A percentile compares a stretch with the other conserved stretches of the same genome.
These are phyloP conservation scores for Silvanus unidentatus DNA, from an alignment of 2,888 invertebrate genomes.

Conservation along the genomic window DNA sequence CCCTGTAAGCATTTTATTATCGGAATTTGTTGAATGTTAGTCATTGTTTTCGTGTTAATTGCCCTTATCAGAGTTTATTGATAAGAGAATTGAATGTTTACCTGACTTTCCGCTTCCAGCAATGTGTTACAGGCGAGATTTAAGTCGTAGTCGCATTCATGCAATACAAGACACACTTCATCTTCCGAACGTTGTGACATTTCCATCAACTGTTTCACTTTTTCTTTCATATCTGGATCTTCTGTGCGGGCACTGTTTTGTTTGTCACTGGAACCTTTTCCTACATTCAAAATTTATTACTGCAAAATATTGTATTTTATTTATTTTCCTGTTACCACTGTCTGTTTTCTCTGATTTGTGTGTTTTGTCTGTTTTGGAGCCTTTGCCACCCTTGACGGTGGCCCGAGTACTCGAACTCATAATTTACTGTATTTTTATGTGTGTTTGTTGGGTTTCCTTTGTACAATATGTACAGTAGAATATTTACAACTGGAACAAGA, in stretches of 20 bases:
- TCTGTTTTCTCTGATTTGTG: constrained; percentile 44
- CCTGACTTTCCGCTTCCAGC: constrained; percentile 52
- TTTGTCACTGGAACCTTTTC: constrained; percentile 39
- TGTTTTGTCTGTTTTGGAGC: constrained; percentile 42
- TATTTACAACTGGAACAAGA: constrained; percentile 59
- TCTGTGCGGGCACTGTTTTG: constrained; percentile 46
- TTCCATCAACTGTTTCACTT: constrained; percentile 81
- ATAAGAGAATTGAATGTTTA: neutral
- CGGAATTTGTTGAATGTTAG: too few species aligned
- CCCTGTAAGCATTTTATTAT: constrained; percentile 48
- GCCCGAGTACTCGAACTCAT: constrained; percentile 67
- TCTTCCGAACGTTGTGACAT: constrained; percentile 86
- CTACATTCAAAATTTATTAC: constrained; percentile 19
- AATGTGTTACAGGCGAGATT: constrained; percentile 76
- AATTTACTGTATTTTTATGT: too few species aligned
- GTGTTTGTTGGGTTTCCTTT: constrained; percentile 49
- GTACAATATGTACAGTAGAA: constrained; percentile 69
- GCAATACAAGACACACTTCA: constrained; percentile 85
- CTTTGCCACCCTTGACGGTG: constrained; percentile 59
- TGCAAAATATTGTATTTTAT: neutral
- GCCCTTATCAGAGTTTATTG: too few species aligned
- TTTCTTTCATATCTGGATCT: constrained; percentile 57
- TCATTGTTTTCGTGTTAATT: too few species aligned
- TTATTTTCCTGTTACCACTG: constrained; percentile 29
- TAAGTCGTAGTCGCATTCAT: constrained; percentile 88